phyloP scores from a whole-genome alignment of 2,797 vertebrate species.

The Sebastiscus albofasciatus region DNA sequence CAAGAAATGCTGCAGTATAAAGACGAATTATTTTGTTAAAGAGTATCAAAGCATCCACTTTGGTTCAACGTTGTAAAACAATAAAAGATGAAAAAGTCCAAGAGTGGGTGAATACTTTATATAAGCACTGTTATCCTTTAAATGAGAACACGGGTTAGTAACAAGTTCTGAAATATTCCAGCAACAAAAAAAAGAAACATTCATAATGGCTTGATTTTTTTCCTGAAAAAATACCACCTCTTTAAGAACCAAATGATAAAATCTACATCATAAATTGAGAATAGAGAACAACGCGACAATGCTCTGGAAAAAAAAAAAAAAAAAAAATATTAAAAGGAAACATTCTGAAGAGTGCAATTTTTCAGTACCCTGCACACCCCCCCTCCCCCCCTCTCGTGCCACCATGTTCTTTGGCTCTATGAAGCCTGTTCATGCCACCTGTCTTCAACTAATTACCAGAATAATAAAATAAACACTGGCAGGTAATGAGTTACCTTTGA shows the following conservation, averaged over 20 bases:
- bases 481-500: conserved; percentile 25
- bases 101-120: conserved; percentile 47
- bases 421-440: conserved; percentile 61
- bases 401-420: conserved; percentile 79
- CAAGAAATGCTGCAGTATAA: neutral
- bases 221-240: conserved; percentile 85
- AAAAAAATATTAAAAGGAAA: conserved; percentile 58
- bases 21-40: neutral
- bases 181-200: conserved; percentile 74
- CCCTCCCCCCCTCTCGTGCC: conserved; percentile 35
- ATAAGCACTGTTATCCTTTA: conserved; percentile 41
- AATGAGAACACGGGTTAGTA: conserved; percentile 48
- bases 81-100: conserved; percentile 37
- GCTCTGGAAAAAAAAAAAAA: conserved; percentile 41
- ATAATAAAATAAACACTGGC: conserved; percentile 38
- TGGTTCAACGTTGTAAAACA: conserved; percentile 29
- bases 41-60: conserved; percentile 7
- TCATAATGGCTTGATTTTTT: conserved; percentile 82
- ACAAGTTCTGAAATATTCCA: conserved; percentile 65
- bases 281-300: conserved; percentile 48
- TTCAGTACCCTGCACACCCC: conserved; percentile 69
- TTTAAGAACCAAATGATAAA: conserved; percentile 80
- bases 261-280: conserved; percentile 70
- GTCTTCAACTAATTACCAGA: conserved; percentile 39
- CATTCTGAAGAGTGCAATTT: conserved; percentile 85